Evolutionary conservation across 2,888 invertebrate species (phyloP).

Genomic region (Abrostola tripartita): DNA sequence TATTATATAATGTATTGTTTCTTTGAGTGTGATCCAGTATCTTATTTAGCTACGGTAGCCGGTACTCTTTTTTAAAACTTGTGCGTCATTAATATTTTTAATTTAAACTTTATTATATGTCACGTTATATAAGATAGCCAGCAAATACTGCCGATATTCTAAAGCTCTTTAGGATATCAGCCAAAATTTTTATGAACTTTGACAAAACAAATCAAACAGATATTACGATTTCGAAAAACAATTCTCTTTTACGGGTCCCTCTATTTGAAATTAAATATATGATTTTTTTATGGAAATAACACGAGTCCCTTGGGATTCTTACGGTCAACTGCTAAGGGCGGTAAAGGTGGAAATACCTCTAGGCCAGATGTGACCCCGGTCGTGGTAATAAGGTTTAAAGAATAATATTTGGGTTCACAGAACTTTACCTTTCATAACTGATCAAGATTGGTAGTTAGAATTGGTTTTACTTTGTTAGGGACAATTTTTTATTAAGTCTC

Average conservation of each 20-base stretch:
- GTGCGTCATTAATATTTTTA: no score
- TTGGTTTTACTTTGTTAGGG: not conserved
- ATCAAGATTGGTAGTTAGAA: not conserved
- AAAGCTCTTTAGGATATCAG: not conserved
- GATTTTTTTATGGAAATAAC: slow-evolving; percentile 19
- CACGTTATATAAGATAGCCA: no score
- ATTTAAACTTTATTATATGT: no score
- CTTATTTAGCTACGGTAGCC: no score
- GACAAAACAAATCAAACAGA: not conserved
- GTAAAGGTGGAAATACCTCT: slow-evolving; percentile 3
- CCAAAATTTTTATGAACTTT: not conserved
- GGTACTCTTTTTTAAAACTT: no score
- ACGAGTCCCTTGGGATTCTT: not conserved
- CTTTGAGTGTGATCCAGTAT: no score
- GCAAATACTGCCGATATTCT: no score
- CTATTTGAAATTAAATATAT: no score
- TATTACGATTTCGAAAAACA: slow-evolving; percentile 4
- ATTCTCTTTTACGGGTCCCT: not conserved
- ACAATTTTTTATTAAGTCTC: not conserved
- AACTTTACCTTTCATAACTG: not conserved
- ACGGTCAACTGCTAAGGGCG: slow-evolving; percentile 8
- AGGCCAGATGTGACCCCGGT: not conserved
- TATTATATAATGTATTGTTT: no score
- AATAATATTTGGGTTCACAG: slow-evolving; percentile 3
- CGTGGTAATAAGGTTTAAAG: slow-evolving; percentile 3